Evolutionary conservation across 2,113 vertebrate genomes (phyloP).

Genomic region (Neotoma lepida): DNA sequence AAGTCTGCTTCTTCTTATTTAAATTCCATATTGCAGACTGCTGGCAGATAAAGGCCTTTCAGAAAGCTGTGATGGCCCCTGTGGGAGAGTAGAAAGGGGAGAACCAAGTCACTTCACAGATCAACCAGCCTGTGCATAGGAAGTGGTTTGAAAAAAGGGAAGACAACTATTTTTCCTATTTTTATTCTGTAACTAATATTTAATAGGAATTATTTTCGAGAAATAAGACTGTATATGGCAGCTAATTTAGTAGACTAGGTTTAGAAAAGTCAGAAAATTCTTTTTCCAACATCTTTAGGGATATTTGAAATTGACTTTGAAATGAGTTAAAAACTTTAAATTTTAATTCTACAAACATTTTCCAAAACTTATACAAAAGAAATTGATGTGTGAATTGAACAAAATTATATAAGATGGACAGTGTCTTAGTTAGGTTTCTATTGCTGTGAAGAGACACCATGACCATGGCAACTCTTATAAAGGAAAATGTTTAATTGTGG

Average conservation of each 20-base stretch:
- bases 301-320: slow-evolving; percentile 38
- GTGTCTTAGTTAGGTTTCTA: neutral
- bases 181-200: slow-evolving; percentile 20
- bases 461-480: neutral
- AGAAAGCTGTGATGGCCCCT: neutral
- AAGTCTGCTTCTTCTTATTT: neutral
- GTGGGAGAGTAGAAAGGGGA: neutral
- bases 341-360: slow-evolving; percentile 33
- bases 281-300: slow-evolving; percentile 31
- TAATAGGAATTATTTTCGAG: slow-evolving; percentile 20
- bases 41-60: neutral
- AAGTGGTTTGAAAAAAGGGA: neutral
- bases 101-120: slow-evolving; percentile 16
- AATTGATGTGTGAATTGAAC: slow-evolving; percentile 38
- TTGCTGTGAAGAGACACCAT: neutral
- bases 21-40: neutral
- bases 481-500: too few relatives aligned
- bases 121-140: neutral
- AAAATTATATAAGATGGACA: slow-evolving; percentile 21
- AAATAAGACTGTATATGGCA: slow-evolving; percentile 10
- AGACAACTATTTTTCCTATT: slow-evolving; percentile 40
- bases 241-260: neutral
- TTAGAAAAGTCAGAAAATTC: slow-evolving; percentile 50
- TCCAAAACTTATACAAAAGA: neutral
- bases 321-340: slow-evolving; percentile 17